A percentile compares a stretch with the other conserved stretches of the same genome.
phyloP scores from a whole-genome alignment of 2,113 vertebrate genomes.

The Gallinago media region DNA sequence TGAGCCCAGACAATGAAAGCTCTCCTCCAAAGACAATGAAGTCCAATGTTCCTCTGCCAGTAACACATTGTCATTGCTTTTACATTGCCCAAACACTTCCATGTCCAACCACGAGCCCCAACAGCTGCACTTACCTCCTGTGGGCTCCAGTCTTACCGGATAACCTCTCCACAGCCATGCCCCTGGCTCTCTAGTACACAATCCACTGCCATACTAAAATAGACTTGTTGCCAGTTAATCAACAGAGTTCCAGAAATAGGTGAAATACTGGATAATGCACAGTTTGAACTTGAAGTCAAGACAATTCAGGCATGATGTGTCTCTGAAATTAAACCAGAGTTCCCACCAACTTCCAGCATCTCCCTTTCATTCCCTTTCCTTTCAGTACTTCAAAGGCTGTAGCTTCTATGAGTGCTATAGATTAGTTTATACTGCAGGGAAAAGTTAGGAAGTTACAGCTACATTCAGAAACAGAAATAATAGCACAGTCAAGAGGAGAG shows the following conservation, averaged over 20 bases:
- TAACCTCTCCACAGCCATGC: rapidly evolving
- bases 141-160: neutral
- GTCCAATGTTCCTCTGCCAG: neutral
- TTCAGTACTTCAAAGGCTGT: neutral
- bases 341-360: neutral
- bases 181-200: neutral
- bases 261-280: neutral
- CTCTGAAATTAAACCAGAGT: neutral
- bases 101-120: neutral
- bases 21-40: neutral
- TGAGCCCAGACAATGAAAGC: neutral
- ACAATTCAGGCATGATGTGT: neutral
- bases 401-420: neutral
- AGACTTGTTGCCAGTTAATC: neutral
- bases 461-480: neutral
- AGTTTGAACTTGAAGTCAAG: neutral
- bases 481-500: neutral
- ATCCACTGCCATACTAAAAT: neutral
- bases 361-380: neutral
- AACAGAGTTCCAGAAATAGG: neutral
- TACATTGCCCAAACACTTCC: neutral
- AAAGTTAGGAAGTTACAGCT: neutral
- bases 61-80: neutral
- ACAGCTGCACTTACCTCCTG: neutral
- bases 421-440: neutral